Evolutionary conservation across 2,113 vertebrate genomes (phyloP).

Genomic region (Zapornia atra): DNA sequence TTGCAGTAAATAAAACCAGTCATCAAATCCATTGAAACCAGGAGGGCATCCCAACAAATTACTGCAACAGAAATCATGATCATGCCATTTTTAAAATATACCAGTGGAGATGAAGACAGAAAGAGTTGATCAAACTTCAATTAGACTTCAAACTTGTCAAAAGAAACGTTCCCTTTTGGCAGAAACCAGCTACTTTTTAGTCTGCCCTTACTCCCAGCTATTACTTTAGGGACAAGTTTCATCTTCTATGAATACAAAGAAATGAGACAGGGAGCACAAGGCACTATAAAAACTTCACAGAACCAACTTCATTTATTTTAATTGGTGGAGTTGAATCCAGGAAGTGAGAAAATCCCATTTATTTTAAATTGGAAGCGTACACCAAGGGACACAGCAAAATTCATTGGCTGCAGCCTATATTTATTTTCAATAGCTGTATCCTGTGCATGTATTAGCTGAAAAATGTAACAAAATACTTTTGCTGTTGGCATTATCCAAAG

Average conservation of each 20-base stretch:
- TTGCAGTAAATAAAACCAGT: not conserved
- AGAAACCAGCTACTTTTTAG: not conserved
- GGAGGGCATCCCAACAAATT: not conserved
- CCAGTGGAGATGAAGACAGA: not conserved
- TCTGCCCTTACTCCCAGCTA: not conserved
- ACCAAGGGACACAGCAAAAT: not conserved
- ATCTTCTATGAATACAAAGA: not conserved
- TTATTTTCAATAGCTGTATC: rapidly evolving
- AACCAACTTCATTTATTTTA: not conserved
- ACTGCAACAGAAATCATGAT: not conserved
- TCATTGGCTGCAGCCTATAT: rapidly evolving
- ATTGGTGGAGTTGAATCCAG: not conserved
- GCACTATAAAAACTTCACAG: not conserved
- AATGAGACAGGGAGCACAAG: not conserved
- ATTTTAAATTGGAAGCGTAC: too few relatives aligned
- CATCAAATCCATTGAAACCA: not conserved
- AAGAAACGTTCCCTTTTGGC: not conserved
- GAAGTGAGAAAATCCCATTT: not conserved
- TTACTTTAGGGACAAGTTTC: not conserved
- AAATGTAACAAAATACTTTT: not conserved
- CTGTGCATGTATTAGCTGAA: too few relatives aligned
- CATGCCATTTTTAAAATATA: not conserved
- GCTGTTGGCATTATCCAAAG: not conserved
- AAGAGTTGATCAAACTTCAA: not conserved
- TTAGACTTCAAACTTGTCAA: too few relatives aligned